Base-by-base conservation (phyloP, 2,888 invertebrate species). In the Choristoneura rosaceana region DNA sequence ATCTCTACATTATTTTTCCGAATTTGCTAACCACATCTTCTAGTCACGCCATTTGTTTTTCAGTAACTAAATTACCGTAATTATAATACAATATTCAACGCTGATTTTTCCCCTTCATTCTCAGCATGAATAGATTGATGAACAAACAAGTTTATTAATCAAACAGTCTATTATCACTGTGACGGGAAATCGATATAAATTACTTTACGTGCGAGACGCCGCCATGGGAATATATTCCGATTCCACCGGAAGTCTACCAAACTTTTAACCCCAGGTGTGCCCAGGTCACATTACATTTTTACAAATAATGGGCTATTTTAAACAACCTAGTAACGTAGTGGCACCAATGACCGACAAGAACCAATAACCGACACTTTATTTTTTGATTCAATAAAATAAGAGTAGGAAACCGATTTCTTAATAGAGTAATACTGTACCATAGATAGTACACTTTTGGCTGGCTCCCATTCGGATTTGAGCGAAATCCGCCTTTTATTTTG, bases 131-230 rank as follows among this genome's bases (percentile, higher is more conserved):
- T 45, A 55, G 33, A 66, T 55, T 34, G 9, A 33, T 64, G 34
- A 8, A 41, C 25, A 55, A 66, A 41, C 43, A 58, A 59, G 59
- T 67, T 59, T 59, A 45, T 67, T 67, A 67, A 59, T 58, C 47
- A 68, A 68, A 50, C 68, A 68, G 43, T 60, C 34, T n/a, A 47
- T 68, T 60, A 68, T 67, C 45, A 8, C 17, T 25, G 38, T 47
- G 66, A 38, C 34, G 34, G 59, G 45, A 33, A 60, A 60, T 68
- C 60, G 34, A 68, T 68, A 61, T 34, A 38, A 60, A 68, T 68
- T 68, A 68, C 43, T 38, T 60, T 59, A 67, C 41, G 38, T 15
- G 12, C 41, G n/a, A 59, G 43, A 4, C 7, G 15, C n/a, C 41
- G 61, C 61, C 34, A 64, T n/a, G 34, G n/a, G 64, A 63, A 15